Conservation (phyloP, 2,113 vertebrate species). For the Syrrhaptes paradoxus region DNA sequence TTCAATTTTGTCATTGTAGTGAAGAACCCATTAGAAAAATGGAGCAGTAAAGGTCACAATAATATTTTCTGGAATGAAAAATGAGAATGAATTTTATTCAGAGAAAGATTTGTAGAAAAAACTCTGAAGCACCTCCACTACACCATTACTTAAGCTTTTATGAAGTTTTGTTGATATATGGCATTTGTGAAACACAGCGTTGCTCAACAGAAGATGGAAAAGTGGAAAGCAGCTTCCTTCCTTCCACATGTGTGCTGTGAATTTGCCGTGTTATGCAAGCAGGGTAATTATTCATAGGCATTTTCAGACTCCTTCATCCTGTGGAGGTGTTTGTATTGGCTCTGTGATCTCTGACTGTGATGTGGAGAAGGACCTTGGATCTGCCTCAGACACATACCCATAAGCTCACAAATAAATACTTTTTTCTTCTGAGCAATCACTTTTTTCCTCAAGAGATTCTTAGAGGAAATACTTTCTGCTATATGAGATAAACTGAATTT, state of each 20-base stretch:
- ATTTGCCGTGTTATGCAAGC: background rate
- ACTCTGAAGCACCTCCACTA: background rate
- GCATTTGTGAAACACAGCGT: background rate
- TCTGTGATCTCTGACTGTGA: background rate
- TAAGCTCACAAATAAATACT: background rate
- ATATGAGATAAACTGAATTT: background rate
- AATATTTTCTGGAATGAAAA: conserved; percentile 30
- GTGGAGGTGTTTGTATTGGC: background rate
- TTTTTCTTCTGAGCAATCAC: background rate
- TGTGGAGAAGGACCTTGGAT: background rate
- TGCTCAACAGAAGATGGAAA: background rate
- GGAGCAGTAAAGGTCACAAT: conserved; percentile 34
- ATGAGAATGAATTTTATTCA: conserved; percentile 44
- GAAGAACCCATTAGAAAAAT: conserved; percentile 72
- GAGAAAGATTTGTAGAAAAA: conserved; percentile 30
- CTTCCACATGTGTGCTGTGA: rapidly evolving
- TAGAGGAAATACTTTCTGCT: background rate
- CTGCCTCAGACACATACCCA: background rate
- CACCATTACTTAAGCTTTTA: background rate
- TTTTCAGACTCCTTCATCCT: background rate
- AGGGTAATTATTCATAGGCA: background rate
- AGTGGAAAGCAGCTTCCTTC: background rate
- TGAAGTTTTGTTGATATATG: background rate
- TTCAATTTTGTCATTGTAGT: conserved; percentile 57
- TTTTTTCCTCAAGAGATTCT: background rate